Percentiles rank a stretch among this genome's conserved stretches.
Evolutionary conservation across 2,797 vertebrate genomes (phyloP).

Genomic region (Discoglossus pictus): DNA sequence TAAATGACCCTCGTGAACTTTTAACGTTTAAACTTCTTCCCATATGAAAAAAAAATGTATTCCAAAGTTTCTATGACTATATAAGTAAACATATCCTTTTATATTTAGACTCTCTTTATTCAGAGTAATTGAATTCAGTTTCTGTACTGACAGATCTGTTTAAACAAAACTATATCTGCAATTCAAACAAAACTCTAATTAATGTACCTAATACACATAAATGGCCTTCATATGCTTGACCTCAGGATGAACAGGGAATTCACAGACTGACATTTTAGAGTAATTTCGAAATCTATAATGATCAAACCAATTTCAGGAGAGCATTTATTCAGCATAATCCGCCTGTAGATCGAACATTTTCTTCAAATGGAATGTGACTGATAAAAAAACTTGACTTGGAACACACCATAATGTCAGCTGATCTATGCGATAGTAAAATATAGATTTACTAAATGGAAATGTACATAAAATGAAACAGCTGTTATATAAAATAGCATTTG

Average conservation of each 20-base stretch:
- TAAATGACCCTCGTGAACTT: too few species aligned
- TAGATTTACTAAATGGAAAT: too few species aligned
- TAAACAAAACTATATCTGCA: neutral
- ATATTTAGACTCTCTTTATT: too few species aligned
- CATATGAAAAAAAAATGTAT: too few species aligned
- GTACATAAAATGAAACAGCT: too few species aligned
- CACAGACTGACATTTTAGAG: neutral
- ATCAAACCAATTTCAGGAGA: slow-evolving; percentile 8
- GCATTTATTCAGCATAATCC: slow-evolving; percentile 8
- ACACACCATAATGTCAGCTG: neutral
- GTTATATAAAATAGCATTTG: too few species aligned
- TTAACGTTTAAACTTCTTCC: too few species aligned
- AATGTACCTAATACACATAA: slow-evolving; percentile 14
- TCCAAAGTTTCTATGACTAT: too few species aligned
- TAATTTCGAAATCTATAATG: neutral
- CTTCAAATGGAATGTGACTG: slow-evolving; percentile 1
- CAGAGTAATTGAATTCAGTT: too few species aligned
- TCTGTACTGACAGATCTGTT: too few species aligned
- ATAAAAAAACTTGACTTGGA: neutral
- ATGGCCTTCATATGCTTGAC: slow-evolving; percentile 4
- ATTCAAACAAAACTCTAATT: slow-evolving; percentile 10
- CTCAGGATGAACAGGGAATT: slow-evolving; percentile 1
- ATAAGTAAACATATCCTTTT: too few species aligned
- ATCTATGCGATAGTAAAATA: too few species aligned
- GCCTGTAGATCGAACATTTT: neutral